Conservation (phyloP, 2,797 vertebrate species). For the Clarias fuscus region DNA sequence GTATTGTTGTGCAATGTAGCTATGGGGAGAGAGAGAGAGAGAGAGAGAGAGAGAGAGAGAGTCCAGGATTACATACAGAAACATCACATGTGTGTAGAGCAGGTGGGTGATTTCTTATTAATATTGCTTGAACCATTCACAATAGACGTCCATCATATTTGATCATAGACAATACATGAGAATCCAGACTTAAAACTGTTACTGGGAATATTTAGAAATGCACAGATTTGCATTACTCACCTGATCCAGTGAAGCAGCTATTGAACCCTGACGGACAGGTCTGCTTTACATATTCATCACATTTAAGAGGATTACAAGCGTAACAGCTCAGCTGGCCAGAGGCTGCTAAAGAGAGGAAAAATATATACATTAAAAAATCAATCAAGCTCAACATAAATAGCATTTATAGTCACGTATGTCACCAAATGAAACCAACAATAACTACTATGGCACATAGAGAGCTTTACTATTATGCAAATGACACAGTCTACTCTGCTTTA, state of each 20-base stretch:
- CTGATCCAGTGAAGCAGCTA: not conserved
- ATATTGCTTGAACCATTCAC: no score
- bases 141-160: not conserved
- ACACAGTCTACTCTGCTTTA: no score
- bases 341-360: not conserved
- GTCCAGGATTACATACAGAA: not conserved
- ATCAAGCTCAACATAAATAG: not conserved
- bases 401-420: no score
- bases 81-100: not conserved
- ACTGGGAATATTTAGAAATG: not conserved
- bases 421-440: no score
- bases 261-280: not conserved
- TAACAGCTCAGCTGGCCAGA: not conserved
- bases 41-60: not conserved
- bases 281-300: rapidly evolving
- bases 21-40: not conserved
- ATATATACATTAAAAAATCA: no score
- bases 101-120: no score
- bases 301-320: not conserved
- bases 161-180: not conserved
- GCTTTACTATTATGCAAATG: no score
- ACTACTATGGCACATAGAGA: no score
- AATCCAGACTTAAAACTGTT: not conserved
- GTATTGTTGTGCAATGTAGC: rapidly evolving
- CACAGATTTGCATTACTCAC: not conserved